Base-by-base conservation (phyloP, 1,140 invertebrate species). In the Paracyclopina nana region DNA sequence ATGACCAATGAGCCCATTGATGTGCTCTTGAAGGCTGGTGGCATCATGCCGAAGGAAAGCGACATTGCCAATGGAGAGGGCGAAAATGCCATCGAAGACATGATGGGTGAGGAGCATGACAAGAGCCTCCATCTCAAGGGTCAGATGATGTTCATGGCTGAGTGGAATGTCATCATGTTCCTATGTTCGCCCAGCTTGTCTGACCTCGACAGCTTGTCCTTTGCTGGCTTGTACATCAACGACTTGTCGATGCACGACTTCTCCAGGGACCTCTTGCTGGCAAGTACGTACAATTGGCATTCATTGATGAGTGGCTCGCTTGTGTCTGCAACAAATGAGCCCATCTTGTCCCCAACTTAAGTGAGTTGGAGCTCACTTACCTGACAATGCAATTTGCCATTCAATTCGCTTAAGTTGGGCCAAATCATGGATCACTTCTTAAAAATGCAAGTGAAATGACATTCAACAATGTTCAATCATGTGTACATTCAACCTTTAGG, bases 121-220 rank as follows among this genome's bases (percentile, higher is more conserved):
- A 51, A 53, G 25, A 50, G 58, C 6, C 29, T 61, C 5, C 57
- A 59, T 53, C 46, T 61, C 6, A 61, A 61, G 50, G 60, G 60
- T 2, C 68, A 71, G 57, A 72, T 72, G 70, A 59, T 71, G 55
- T 69, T 64, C 52, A 66, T 72, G 62, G 81, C 86, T 53, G 87
- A 92, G 58, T 96, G 90, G 91, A 76, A 82, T 54, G 82, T 88
- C 76, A 88, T 96, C 66, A 83, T 94, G 73, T 96, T 90, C 62
- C 68, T 96, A 18, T 88, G 84, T 12, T 94, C 87, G 0, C 91
- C 91, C 0, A 81, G 94, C 53, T 87, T 95, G 81, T 80, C 83
- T 0, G 84, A 91, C 63, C 65, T 96, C 6, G 80, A 85, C 41
- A 79, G 81, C 0, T 72, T 96, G 56, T 82, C 91, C 34, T 77